phyloP scores from a whole-genome alignment of 2,797 vertebrate species.

The Acanthurus lineatus region DNA sequence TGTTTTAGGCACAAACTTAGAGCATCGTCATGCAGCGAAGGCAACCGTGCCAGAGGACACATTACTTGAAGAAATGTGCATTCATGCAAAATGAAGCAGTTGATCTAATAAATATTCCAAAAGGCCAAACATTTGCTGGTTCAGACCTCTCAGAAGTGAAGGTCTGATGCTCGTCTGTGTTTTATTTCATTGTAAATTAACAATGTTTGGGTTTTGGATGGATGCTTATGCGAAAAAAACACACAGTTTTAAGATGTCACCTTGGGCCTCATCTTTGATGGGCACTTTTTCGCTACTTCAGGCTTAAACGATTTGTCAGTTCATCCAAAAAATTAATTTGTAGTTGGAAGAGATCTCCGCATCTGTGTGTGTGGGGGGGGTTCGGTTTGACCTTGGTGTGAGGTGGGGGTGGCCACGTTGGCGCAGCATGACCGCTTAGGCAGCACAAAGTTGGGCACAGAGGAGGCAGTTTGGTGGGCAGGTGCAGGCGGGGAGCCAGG shows the following conservation, averaged over 20 bases:
- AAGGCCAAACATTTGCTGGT: not conserved
- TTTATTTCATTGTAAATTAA: not conserved
- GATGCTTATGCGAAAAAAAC: too few relatives aligned
- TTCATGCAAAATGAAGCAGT: too few relatives aligned
- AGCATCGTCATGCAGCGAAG: not conserved
- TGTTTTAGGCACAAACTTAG: too few relatives aligned
- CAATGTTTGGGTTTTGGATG: not conserved
- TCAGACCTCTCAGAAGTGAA: not conserved
- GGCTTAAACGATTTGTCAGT: not conserved
- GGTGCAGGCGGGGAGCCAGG: constrained; percentile 53
- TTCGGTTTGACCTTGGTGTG: constrained; percentile 44
- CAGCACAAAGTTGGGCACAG: constrained; percentile 23
- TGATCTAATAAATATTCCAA: too few relatives aligned
- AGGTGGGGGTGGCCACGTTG: not conserved
- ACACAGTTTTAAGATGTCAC: not conserved
- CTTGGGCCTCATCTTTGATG: not conserved
- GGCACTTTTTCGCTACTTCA: not conserved
- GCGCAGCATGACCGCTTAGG: constrained; percentile 15
- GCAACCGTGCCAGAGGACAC: not conserved
- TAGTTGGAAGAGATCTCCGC: not conserved
- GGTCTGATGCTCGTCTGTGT: not conserved
- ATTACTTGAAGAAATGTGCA: too few relatives aligned
- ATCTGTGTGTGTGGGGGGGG: not conserved
- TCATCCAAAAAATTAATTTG: constrained; percentile 5
- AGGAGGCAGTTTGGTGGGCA: constrained; percentile 30